A percentile compares a stretch with the other conserved stretches of the same genome.
Conservation (phyloP, 2,888 invertebrate species). For the Idaea aversata region DNA sequence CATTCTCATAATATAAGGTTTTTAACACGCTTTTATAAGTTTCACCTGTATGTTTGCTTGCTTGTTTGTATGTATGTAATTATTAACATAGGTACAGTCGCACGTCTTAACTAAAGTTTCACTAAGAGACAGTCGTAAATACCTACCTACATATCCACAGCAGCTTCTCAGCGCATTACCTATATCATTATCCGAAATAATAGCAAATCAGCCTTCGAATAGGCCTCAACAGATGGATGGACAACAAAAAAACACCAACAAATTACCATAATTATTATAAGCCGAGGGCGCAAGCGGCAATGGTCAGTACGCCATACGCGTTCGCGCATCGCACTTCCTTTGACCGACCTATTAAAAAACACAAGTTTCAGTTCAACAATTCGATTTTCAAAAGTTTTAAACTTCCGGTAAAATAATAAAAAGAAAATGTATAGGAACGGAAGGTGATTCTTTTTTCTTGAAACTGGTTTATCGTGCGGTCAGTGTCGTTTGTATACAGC, state of each 20-base stretch:
- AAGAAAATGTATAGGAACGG: conserved; percentile 13
- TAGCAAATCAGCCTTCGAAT: conserved; percentile 13
- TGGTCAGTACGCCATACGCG: conserved; percentile 59
- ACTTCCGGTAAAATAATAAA: conserved; percentile 19
- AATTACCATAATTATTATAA: conserved; percentile 73
- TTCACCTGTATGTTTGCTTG: too few relatives aligned
- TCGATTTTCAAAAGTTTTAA: conserved; percentile 15
- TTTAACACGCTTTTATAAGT: too few relatives aligned
- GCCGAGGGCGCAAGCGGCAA: conserved; percentile 53
- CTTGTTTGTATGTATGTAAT: too few relatives aligned
- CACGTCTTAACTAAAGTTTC: too few relatives aligned
- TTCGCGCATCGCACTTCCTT: conserved; percentile 42
- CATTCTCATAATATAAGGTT: too few relatives aligned
- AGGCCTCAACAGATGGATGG: conserved; percentile 44
- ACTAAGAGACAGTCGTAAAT: too few relatives aligned
- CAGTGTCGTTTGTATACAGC: conserved; percentile 39
- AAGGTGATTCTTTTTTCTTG: conserved; percentile 20
- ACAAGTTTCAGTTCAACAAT: neutral
- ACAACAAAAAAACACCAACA: conserved; percentile 64
- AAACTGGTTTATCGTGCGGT: conserved; percentile 45
- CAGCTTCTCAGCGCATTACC: neutral
- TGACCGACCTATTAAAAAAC: conserved; percentile 30
- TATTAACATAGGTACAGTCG: too few relatives aligned
- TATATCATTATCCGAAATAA: neutral
- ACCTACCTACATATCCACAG: too few relatives aligned